A percentile compares a stretch with the other conserved stretches of the same genome.
Evolutionary conservation across 2,888 invertebrate genomes (phyloP).

Genomic region (Desoria tigrina): DNA sequence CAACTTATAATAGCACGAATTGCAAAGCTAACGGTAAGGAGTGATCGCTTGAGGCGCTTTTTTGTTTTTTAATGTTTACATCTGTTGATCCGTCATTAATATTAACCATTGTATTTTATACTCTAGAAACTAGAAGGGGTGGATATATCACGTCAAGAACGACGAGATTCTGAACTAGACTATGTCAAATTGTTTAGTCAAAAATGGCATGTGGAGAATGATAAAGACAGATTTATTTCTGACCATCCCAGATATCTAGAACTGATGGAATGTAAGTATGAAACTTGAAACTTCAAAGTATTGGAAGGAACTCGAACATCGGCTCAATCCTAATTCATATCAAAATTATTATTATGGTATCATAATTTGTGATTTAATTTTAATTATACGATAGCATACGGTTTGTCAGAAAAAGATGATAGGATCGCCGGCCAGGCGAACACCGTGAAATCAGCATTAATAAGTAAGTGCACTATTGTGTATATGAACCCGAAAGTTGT

Average conservation of each 20-base stretch:
- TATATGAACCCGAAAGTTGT: no score
- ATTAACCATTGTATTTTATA: constrained; percentile 27
- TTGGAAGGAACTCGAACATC: no score
- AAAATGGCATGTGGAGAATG: constrained; percentile 65
- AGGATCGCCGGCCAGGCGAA: constrained; percentile 67
- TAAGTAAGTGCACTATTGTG: constrained; percentile 60
- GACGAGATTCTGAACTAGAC: constrained; percentile 86
- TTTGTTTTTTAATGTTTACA: constrained; percentile 6
- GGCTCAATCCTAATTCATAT: no score
- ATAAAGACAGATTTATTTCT: constrained; percentile 61
- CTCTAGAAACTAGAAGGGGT: constrained; percentile 72
- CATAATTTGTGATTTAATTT: no score
- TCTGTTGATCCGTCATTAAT: not conserved
- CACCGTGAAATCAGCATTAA: constrained; percentile 70
- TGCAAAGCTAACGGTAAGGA: constrained; percentile 65
- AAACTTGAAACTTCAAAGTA: constrained; percentile 3
- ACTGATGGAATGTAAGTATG: constrained; percentile 71
- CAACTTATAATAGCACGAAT: constrained; percentile 83
- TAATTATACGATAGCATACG: no score
- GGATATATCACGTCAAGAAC: constrained; percentile 67
- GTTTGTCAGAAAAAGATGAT: no score
- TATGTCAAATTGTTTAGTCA: constrained; percentile 80
- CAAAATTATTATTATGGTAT: no score
- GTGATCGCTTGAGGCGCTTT: not conserved
- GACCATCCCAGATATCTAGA: constrained; percentile 76